Conservation (phyloP, 2,888 invertebrate species). For the Lithodes maja region DNA sequence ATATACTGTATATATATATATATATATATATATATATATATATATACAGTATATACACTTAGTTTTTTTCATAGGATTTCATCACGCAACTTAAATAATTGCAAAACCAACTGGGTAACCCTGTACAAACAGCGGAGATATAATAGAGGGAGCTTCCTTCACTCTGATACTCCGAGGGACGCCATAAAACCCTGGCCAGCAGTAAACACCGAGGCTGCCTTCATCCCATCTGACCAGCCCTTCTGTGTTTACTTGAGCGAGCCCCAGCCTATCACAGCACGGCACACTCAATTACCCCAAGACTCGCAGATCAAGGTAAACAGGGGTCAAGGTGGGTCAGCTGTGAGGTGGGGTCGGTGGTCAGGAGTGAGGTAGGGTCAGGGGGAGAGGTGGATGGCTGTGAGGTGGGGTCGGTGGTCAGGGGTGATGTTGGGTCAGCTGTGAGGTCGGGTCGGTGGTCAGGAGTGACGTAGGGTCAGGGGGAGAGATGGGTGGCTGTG, state of each 20-base stretch:
- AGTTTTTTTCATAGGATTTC: too few species aligned
- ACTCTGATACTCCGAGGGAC: neutral
- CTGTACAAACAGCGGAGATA: too few species aligned
- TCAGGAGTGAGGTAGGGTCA: neutral
- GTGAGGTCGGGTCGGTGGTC: neutral
- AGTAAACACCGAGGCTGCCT: neutral
- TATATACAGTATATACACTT: too few species aligned
- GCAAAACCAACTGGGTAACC: too few species aligned
- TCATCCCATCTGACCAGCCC: slow-evolving; percentile 7
- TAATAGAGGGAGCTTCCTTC: neutral
- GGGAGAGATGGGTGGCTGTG: neutral
- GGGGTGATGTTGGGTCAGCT: neutral
- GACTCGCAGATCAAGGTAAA: neutral
- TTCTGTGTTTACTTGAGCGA: neutral
- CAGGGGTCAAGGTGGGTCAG: neutral
- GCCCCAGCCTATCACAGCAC: neutral
- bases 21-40: too few species aligned
- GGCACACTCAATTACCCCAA: neutral
- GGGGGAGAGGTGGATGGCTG: neutral
- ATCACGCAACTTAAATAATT: too few species aligned
- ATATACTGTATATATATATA: too few species aligned
- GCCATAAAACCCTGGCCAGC: too few species aligned
- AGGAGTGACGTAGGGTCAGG: neutral
- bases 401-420: neutral
- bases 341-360: neutral